These are phyloP conservation scores for Cynaeus angustus DNA, from an alignment of 2,888 invertebrate species.

Conservation along the genomic window DNA sequence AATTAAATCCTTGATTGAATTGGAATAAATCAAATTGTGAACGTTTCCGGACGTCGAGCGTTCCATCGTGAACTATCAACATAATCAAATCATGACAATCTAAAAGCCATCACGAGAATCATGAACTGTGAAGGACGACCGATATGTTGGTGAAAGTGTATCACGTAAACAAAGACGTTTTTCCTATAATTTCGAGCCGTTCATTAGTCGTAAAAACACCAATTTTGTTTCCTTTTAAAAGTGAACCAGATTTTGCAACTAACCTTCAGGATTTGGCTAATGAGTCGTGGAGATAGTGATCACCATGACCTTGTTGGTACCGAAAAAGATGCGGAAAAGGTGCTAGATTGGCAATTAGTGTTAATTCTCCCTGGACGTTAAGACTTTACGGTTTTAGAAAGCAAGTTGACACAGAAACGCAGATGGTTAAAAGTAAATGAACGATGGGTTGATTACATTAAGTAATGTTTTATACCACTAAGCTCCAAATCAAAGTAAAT, in stretches of 20 bases:
- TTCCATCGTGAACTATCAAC: constrained; percentile 18
- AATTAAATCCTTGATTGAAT: too few relatives aligned
- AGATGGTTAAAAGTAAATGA: constrained; percentile 19
- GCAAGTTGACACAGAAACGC: constrained; percentile 35
- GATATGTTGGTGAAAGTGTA: constrained; percentile 53
- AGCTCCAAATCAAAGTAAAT: constrained; percentile 39
- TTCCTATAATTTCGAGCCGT: constrained; percentile 41
- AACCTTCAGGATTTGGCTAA: constrained; percentile 29
- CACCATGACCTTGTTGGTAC: constrained; percentile 21
- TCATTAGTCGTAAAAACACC: constrained; percentile 22
- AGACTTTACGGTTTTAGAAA: constrained; percentile 25
- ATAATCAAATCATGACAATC: constrained; percentile 43
- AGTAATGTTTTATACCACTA: constrained; percentile 3
- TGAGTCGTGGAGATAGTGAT: constrained; percentile 6
- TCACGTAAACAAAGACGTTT: constrained; percentile 47
- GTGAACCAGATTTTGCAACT: constrained; percentile 16
- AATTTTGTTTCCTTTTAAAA: constrained; percentile 29
- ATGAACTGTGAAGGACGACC: constrained; percentile 54
- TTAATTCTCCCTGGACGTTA: background rate
- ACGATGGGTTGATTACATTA: constrained; percentile 12
- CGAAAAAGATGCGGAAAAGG: background rate
- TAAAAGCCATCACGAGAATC: constrained; percentile 52
- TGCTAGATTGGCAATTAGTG: background rate
- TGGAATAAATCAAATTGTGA: background rate
- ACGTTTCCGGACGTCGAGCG: constrained; percentile 4